Base-by-base conservation (phyloP, 2,113 vertebrate genomes). In the Passer domesticus region DNA sequence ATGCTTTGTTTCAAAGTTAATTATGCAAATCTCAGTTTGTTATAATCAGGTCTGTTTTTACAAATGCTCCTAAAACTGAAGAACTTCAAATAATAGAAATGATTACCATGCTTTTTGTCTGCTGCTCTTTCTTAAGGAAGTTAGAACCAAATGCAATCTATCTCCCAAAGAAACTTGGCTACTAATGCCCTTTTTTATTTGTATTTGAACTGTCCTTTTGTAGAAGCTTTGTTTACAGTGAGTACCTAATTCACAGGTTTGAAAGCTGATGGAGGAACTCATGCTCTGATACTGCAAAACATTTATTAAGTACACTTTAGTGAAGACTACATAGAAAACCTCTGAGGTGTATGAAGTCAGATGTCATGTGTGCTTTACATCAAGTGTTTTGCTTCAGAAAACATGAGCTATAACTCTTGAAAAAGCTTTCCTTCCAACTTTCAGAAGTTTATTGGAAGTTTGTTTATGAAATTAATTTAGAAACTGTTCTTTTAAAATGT, bases 291-390 rank as follows among this genome's bases (percentile, higher is more conserved):
- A 74, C 62, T 89, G 87, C 76, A 47, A 96, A 92, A 91, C 87
- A 85, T 87, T 96, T 90, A 56, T 95, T 94, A 96, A 96, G 96
- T 97, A 91, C 98, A 98, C 98, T 15, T 98, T 98, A 96, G 98
- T 99, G 99, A 99, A 93, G 99, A 97, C 96, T 98, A 97, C 98
- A 97, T 99, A 98, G 98, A 97, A 99, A 99, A 99, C 98, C 99
- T 97, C 44, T 16, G 70, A 97, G 99, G 98, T 96, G 94, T 99
- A 98, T 99, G 98, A 96, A 95, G 97, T 98, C 98, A 96, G 99
- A 99, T 98, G 98, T 98, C 77, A 94, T 63, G 95, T 98, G 98
- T 98, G 97, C 97, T 98, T 97, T 95, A 93, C 35, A 35, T 60
- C n/a, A 86, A 90, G 83, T 96, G 95, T 96, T 97, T 95, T 96